Conservation (phyloP, 2,797 vertebrate species). For the Pelochelys cantorii region DNA sequence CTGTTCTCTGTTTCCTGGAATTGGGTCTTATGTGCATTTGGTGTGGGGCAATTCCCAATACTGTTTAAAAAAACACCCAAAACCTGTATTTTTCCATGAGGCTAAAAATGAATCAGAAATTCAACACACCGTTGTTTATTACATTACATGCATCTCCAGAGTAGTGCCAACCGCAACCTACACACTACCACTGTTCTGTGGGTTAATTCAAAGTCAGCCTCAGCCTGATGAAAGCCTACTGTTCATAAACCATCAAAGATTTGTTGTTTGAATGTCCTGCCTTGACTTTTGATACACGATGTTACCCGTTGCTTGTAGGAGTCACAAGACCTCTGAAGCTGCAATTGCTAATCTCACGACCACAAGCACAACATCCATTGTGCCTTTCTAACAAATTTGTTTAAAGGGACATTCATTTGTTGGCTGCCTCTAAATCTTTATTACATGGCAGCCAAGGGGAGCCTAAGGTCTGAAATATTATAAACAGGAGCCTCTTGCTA, state of each 20-base stretch:
- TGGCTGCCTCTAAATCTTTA: not conserved
- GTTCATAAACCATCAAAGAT: conserved; percentile 24
- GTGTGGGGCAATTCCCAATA: not conserved
- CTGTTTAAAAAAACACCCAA: not conserved
- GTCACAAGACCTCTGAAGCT: not conserved
- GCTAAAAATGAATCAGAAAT: conserved; percentile 54
- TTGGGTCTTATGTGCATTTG: not conserved
- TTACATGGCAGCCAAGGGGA: conserved; percentile 52
- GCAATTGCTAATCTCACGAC: not conserved
- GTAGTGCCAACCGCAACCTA: conserved; percentile 38
- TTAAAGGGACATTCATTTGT: not conserved
- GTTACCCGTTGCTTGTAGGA: not conserved
- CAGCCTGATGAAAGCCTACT: not conserved
- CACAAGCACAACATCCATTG: conserved; percentile 13
- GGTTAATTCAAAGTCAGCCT: not conserved
- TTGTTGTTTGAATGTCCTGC: rapidly evolving
- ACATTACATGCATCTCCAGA: conserved; percentile 33
- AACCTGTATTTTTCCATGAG: not conserved
- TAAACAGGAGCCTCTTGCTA: not conserved
- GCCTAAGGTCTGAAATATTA: conserved; percentile 55
- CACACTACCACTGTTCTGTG: not conserved
- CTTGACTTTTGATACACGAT: not conserved
- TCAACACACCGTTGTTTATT: conserved; percentile 60
- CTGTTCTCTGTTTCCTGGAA: not conserved
- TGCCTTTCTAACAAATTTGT: conserved; percentile 16